Base-by-base conservation (phyloP, 2,888 invertebrate species). In the Mycalesis mineus region DNA sequence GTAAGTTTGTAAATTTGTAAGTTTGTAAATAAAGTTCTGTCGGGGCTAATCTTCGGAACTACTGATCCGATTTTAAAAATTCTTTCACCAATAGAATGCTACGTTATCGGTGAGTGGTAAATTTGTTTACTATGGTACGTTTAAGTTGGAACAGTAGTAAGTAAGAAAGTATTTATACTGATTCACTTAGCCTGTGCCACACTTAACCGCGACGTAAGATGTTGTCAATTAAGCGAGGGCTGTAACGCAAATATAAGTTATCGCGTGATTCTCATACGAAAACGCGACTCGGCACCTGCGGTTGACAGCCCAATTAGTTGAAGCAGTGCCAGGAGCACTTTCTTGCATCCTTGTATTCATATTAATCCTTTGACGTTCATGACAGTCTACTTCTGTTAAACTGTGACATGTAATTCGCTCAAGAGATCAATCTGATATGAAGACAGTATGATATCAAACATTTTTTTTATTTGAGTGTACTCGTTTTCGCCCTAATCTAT, bases 241-340 rank as follows among this genome's bases (percentile, higher is more conserved):
- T 63, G 68, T 72, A 74, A 71, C 57, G 68, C 71, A 74, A 75
- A 75, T 77, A 80, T 77, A 78, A 72, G 78, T 77, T 70, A 76
- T 74, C 70, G 64, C 71, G 68, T 69, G 69, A 68, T 65, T 63
- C 73, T 66, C 62, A 67, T 63, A 61, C 58, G 59, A 48, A 57
- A 64, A 55, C 66, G 68, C 68, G 61, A 67, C 61, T 71, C 74
- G 77, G 74, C 85, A 84, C 82, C 84, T 86, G 85, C 70, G 84
- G 80, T 78, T 84, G 86, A 84, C 86, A 83, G 78, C 66, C 74
- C 77, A 82, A 84, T 86, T 85, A 84, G 81, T 82, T 83, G 73
- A 73, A 68, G 61, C 65, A 67, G 65, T 69, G 63, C 55, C 70
- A 71, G 75, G 71, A 72, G 64, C 63, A 69, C 67, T 68, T 67